phyloP scores from a whole-genome alignment of 1,140 invertebrate species.

The Drosophila nigromelanica region DNA sequence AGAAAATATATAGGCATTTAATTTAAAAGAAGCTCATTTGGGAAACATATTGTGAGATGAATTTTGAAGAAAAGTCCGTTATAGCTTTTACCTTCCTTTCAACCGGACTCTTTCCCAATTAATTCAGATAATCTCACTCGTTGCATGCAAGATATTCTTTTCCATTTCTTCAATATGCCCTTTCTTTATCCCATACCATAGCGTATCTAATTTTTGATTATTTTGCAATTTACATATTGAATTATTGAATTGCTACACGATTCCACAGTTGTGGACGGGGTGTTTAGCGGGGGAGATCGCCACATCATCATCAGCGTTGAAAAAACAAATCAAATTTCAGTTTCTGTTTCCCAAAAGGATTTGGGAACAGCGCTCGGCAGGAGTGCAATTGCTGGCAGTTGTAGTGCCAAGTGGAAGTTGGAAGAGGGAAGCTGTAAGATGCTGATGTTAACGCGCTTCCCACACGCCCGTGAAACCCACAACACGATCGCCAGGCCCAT shows the following conservation, averaged over 20 bases:
- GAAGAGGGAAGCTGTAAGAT: constrained; percentile 4
- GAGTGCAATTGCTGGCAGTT: constrained; percentile 48
- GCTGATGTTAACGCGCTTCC: constrained; percentile 40
- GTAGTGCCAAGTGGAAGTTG: constrained; percentile 27
- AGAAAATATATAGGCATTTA: no score
- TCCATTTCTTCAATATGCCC: constrained; percentile 4
- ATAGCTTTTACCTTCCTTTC: no score
- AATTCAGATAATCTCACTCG: no score
- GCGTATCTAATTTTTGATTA: constrained; percentile 63
- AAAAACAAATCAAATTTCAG: constrained; percentile 37
- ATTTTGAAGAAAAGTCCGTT: no score
- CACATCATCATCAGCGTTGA: constrained; percentile 18
- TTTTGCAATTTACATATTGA: constrained; percentile 61
- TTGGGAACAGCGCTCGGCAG: constrained; percentile 34
- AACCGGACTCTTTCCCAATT: no score
- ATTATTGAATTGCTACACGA: constrained; percentile 42
- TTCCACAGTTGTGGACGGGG: not conserved
- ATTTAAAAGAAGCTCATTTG: no score
- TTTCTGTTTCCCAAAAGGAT: not conserved
- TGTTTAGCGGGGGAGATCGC: not conserved
- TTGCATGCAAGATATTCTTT: no score
- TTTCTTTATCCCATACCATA: constrained; percentile 5
- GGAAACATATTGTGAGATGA: no score
- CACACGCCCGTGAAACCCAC: constrained; percentile 23
- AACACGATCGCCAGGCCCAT: constrained; percentile 24